phyloP scores from a whole-genome alignment of 2,797 vertebrate genomes.

The Manis pentadactyla region DNA sequence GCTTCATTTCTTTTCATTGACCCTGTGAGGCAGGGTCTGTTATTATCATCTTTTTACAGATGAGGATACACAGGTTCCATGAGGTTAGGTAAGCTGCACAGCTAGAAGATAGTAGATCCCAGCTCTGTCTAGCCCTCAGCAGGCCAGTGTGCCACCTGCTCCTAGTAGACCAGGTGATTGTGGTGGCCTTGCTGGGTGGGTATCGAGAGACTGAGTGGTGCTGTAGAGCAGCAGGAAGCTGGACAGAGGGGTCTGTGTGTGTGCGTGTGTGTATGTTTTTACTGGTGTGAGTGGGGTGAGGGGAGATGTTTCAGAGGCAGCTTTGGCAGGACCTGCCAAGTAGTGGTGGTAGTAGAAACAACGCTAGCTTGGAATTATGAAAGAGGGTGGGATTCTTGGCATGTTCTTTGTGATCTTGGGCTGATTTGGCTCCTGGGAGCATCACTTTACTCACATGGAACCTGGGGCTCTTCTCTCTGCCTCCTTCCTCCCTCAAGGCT shows the following conservation, averaged over 20 bases:
- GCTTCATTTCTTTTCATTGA: neutral
- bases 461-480: neutral
- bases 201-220: neutral
- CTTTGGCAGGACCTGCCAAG: neutral
- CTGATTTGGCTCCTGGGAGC: neutral
- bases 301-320: neutral
- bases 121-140: neutral
- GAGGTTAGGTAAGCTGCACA: neutral
- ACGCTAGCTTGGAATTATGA: neutral
- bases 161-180: neutral
- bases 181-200: neutral
- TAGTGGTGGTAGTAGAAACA: neutral
- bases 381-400: neutral
- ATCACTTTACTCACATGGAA: neutral
- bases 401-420: neutral
- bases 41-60: neutral
- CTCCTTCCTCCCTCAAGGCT: neutral
- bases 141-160: neutral
- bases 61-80: neutral
- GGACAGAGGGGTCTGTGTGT: neutral
- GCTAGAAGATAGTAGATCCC: neutral
- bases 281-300: too few relatives aligned
- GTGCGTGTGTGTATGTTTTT: neutral
- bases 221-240: neutral
- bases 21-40: neutral